Conservation (phyloP, 1,140 invertebrate species). For the Dendrolimus kikuchii region DNA sequence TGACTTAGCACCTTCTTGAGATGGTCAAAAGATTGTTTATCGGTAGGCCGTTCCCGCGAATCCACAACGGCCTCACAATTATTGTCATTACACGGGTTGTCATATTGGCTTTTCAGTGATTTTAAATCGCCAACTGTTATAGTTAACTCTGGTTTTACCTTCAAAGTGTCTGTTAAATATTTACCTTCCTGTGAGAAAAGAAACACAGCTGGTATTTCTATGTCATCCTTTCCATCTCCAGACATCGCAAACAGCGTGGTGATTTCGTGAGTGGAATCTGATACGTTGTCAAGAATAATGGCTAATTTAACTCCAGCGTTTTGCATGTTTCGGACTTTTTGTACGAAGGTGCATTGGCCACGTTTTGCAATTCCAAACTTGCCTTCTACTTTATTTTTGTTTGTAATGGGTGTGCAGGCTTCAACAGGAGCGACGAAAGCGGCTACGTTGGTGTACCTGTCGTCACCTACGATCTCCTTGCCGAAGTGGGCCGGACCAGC, state of each 20-base stretch:
- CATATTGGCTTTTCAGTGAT: slow-evolving; percentile 32
- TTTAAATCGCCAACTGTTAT: slow-evolving; percentile 72
- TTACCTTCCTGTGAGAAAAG: slow-evolving; percentile 87
- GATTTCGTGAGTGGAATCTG: slow-evolving; percentile 79
- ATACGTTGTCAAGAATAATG: slow-evolving; percentile 91
- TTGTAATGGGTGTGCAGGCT: slow-evolving; percentile 79
- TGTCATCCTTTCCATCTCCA: slow-evolving; percentile 90
- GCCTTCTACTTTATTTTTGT: slow-evolving; percentile 76
- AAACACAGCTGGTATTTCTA: slow-evolving; percentile 93
- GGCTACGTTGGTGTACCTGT: slow-evolving; percentile 75
- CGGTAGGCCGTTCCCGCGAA: slow-evolving; percentile 8
- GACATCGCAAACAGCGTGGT: slow-evolving; percentile 96
- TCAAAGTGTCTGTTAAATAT: slow-evolving; percentile 74
- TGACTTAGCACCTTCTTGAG: slow-evolving; percentile 52
- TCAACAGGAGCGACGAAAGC: slow-evolving; percentile 73
- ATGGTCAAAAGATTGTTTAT: slow-evolving; percentile 53
- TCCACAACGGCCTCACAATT: slow-evolving; percentile 32
- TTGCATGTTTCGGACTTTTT: slow-evolving; percentile 92
- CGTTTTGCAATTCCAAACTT: slow-evolving; percentile 90
- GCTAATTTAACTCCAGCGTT: slow-evolving; percentile 86
- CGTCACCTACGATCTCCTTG: slow-evolving; percentile 76
- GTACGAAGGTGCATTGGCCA: slow-evolving; percentile 96
- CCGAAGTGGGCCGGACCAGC: slow-evolving; percentile 96
- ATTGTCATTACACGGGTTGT: slow-evolving; percentile 31
- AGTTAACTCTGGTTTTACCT: slow-evolving; percentile 62